These are phyloP conservation scores for Cremastinae sp. DNA, from an alignment of 2,888 invertebrate genomes.

Conservation along the genomic window DNA sequence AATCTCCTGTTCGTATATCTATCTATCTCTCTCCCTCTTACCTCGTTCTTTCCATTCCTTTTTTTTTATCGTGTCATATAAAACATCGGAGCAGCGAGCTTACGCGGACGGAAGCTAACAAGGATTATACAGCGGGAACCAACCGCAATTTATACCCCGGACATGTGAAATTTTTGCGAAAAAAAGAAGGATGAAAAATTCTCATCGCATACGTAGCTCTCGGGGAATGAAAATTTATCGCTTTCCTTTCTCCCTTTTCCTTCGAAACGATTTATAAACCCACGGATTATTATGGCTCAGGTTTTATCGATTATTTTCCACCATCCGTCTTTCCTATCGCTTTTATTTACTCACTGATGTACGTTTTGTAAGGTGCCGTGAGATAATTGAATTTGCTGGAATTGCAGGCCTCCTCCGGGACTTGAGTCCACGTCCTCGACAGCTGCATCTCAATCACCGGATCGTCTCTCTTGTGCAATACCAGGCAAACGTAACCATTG, in stretches of 20 bases:
- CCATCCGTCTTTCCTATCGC: background rate
- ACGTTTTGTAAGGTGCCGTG: conserved; percentile 83
- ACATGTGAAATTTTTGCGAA: conserved; percentile 30
- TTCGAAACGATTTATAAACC: background rate
- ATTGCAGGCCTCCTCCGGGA: conserved; percentile 86
- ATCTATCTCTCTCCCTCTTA: no score
- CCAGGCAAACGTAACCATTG: conserved; percentile 89
- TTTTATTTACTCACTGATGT: conserved; percentile 83
- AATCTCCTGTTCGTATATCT: no score
- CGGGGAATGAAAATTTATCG: conserved; percentile 39
- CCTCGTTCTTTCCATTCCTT: background rate
- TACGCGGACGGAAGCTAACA: conserved; percentile 36
- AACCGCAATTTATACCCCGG: conserved; percentile 41
- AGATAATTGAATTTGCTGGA: conserved; percentile 80
- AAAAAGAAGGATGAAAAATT: conserved; percentile 4
- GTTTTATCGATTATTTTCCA: background rate
- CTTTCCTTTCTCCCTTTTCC: background rate
- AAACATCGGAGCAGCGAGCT: conserved; percentile 26
- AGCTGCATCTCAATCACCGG: conserved; percentile 88
- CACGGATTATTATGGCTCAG: background rate
- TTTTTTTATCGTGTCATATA: background rate
- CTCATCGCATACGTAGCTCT: background rate
- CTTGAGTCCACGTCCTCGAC: conserved; percentile 80
- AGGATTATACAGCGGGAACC: conserved; percentile 43
- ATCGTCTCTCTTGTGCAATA: conserved; percentile 86